Evolutionary conservation across 2,888 invertebrate species (phyloP), one percentile per base, ranked within the genome.

Genomic region (Cecidostiba fungosa): DNA sequence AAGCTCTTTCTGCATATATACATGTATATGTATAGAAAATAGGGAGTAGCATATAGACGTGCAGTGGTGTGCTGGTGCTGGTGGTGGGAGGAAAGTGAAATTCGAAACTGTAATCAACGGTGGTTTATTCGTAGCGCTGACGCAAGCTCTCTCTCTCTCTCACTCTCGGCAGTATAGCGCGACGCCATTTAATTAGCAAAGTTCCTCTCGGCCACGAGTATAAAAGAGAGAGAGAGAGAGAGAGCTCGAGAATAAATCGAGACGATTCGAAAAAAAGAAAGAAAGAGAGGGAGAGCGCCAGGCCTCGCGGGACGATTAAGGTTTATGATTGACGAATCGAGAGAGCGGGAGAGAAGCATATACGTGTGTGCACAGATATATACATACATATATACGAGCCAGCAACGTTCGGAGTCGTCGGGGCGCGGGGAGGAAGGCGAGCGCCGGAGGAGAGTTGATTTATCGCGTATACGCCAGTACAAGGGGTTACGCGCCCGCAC

Each of bases 281-380:
- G 50, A 72, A 36, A 66, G 26, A 26, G 14, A 39, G 36, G 5
- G 36, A 39, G 66, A 62, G 66, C 26, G 32, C 12, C 66, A 50
- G 77, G 69, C 39, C 69, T 77, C 81, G 84, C 82, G 70, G 77
- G 62, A 82, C 85, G 85, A 85, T 85, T 85, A 85, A 86, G 54
- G 62, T 70, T 86, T 80, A 80, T 86, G 86, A 86, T 86, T 86
- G 86, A 86, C 86, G 86, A 86, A 86, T 86, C 83, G 86, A 80
- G 80, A 74, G 62, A 3, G 69, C n/a, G 36, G 50, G 50, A 50
- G 50, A 50, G 39, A 66, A 5, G 16, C 19, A 16, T 10, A 16
- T 19, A 50, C 50, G 50, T 19, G 50, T 19, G 50, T 19, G 50
- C 19, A 10, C 50, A 6, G 12, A n/a, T n/a, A n/a, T n/a, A n/a